Conservation (phyloP, 2,888 invertebrate species). For the Rhodophaea formosa region DNA sequence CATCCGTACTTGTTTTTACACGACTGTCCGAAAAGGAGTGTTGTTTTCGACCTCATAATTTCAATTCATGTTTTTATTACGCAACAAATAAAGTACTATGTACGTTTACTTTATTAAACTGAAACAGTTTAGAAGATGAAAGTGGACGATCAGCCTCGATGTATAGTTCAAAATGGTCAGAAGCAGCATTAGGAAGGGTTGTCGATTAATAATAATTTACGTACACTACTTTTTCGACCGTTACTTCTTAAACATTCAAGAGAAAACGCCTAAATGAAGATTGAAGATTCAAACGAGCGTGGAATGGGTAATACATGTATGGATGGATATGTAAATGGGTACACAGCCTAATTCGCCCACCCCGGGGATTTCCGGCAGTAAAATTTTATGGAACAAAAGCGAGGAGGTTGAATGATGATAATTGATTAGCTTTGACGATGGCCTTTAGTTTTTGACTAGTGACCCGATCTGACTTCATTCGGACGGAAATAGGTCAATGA, state of each 20-base stretch:
- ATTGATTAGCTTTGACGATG: constrained; percentile 3
- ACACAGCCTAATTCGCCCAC: not conserved
- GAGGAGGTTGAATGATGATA: not conserved
- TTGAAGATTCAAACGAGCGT: constrained; percentile 6
- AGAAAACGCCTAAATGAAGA: not conserved
- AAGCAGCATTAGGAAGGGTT: no score
- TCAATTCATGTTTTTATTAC: no score
- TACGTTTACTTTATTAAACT: no score
- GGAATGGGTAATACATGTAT: not conserved
- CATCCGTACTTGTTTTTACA: no score
- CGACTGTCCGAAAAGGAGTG: no score
- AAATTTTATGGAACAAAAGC: constrained; percentile 4
- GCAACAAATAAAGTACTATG: no score
- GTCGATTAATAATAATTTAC: no score
- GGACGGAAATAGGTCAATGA: not conserved
- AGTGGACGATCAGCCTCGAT: no score
- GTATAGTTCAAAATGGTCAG: no score
- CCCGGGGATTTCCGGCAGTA: not conserved
- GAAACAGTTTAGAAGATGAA: no score
- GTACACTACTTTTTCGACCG: not conserved
- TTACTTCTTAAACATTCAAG: not conserved
- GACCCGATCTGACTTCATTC: not conserved
- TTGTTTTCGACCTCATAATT: no score
- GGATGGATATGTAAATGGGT: constrained; percentile 4
- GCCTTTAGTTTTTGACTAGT: constrained; percentile 9